Evolutionary conservation across 1,140 invertebrate species (phyloP).

Genomic region (Frieseomelitta varia): DNA sequence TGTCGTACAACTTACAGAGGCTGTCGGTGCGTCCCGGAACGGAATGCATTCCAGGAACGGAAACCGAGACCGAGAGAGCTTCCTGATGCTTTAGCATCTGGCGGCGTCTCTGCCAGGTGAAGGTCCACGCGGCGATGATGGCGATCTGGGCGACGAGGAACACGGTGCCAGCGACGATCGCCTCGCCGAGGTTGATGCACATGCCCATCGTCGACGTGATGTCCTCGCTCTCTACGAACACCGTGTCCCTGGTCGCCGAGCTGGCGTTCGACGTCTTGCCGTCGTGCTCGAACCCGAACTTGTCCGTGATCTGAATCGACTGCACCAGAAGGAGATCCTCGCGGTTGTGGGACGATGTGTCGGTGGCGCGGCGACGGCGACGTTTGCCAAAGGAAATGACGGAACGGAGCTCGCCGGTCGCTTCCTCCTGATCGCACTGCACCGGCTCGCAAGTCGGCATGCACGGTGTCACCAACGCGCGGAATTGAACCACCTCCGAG

Average conservation of each 20-base stretch:
- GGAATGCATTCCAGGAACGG: constrained; percentile 83
- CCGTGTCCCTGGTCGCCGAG: constrained; percentile 77
- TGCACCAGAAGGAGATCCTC: constrained; percentile 94
- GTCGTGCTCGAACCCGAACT: constrained; percentile 90
- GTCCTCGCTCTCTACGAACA: constrained; percentile 84
- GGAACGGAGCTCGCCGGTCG: constrained; percentile 90
- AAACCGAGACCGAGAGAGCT: constrained; percentile 82
- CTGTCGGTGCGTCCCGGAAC: constrained; percentile 87
- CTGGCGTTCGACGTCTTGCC: constrained; percentile 74
- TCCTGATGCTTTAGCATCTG: constrained; percentile 84
- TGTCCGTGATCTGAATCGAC: constrained; percentile 95
- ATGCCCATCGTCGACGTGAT: constrained; percentile 82
- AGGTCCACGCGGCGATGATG: constrained; percentile 91
- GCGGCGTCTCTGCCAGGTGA: constrained; percentile 90
- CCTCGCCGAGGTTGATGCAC: constrained; percentile 90
- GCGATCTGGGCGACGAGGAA: constrained; percentile 92
- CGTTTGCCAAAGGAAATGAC: constrained; percentile 91
- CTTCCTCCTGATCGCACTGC: constrained; percentile 91
- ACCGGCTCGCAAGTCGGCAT: constrained; percentile 95
- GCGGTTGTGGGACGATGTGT: constrained; percentile 81
- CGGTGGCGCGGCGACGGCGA: constrained; percentile 82
- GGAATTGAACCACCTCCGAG: constrained; percentile 96
- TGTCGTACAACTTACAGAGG: constrained; percentile 93
- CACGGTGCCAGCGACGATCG: constrained; percentile 90
- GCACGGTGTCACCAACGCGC: constrained; percentile 95